Evolutionary conservation across 2,113 vertebrate genomes (phyloP).

Genomic region (Alligator mississippiensis): DNA sequence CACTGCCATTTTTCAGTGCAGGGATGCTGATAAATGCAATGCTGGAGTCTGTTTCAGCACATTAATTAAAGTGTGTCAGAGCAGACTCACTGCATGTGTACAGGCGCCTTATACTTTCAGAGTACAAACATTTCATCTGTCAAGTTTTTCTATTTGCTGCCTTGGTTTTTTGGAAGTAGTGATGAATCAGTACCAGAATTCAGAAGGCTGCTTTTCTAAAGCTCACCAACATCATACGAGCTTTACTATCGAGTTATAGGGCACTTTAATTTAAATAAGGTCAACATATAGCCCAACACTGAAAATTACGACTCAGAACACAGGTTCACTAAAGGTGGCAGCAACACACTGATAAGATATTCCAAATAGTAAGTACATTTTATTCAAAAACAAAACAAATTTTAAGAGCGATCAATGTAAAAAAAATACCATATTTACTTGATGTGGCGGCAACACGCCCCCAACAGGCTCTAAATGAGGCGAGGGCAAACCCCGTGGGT

Average conservation of each 20-base stretch:
- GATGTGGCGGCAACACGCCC: too few species aligned
- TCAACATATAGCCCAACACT: slow-evolving; percentile 65
- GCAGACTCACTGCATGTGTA: too few species aligned
- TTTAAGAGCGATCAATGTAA: slow-evolving; percentile 7
- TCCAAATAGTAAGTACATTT: slow-evolving; percentile 15
- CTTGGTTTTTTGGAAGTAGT: too few species aligned
- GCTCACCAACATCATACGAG: not conserved
- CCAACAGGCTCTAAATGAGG: too few species aligned
- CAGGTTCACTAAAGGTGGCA: slow-evolving; percentile 60
- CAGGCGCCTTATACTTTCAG: not conserved
- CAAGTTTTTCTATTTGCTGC: too few species aligned
- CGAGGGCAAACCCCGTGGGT: too few species aligned
- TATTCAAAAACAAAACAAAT: slow-evolving; percentile 71
- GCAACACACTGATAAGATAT: slow-evolving; percentile 31
- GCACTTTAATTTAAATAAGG: slow-evolving; percentile 51
- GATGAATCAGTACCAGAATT: too few species aligned
- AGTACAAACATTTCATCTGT: not conserved
- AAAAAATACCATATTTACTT: not conserved
- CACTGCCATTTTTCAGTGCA: too few species aligned
- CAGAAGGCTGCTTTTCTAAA: too few species aligned
- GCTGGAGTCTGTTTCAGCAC: too few species aligned
- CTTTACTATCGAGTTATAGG: slow-evolving; percentile 25
- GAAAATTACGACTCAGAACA: slow-evolving; percentile 67
- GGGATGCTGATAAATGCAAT: too few species aligned
- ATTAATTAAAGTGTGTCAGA: too few species aligned